Evolutionary conservation across 92 coral and sea anemone genomes (phyloP).

Genomic region (Heliopora coerulea): DNA sequence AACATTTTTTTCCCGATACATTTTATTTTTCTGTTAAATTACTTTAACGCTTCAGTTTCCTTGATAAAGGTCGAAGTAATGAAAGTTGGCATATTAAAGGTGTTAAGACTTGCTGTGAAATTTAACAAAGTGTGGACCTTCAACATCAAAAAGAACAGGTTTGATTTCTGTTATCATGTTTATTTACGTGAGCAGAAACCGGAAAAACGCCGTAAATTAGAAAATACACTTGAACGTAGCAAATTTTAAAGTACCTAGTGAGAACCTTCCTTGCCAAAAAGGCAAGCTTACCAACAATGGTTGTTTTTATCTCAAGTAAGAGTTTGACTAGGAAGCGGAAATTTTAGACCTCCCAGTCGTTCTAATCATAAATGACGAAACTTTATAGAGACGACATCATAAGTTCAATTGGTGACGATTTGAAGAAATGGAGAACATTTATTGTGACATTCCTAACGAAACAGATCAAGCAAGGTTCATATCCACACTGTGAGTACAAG

Average conservation of each 20-base stretch:
- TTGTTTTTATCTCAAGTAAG: too few relatives aligned
- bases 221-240: too few relatives aligned
- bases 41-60: too few relatives aligned
- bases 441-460: slow-evolving; percentile 78
- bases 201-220: too few relatives aligned
- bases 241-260: too few relatives aligned
- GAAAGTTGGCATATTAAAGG: slow-evolving; percentile 86
- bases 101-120: slow-evolving; percentile 68
- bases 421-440: slow-evolving; percentile 87
- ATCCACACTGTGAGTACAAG: slow-evolving; percentile 82
- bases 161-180: background rate
- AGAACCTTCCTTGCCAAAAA: too few relatives aligned
- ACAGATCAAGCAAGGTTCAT: slow-evolving; percentile 82
- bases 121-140: slow-evolving; percentile 81
- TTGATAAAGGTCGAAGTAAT: slow-evolving; percentile 70
- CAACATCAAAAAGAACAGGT: slow-evolving; percentile 22
- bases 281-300: too few relatives aligned
- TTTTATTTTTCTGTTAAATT: too few relatives aligned
- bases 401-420: slow-evolving; percentile 71
- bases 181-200: background rate
- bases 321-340: too few relatives aligned
- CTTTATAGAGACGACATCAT: slow-evolving; percentile 59
- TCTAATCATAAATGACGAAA: background rate
- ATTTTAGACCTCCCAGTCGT: too few relatives aligned
- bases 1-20: too few relatives aligned